A percentile compares a stretch with the other conserved stretches of the same genome.
These are phyloP conservation scores for Ennomos erosarius DNA, from an alignment of 2,888 invertebrate species.

Conservation along the genomic window DNA sequence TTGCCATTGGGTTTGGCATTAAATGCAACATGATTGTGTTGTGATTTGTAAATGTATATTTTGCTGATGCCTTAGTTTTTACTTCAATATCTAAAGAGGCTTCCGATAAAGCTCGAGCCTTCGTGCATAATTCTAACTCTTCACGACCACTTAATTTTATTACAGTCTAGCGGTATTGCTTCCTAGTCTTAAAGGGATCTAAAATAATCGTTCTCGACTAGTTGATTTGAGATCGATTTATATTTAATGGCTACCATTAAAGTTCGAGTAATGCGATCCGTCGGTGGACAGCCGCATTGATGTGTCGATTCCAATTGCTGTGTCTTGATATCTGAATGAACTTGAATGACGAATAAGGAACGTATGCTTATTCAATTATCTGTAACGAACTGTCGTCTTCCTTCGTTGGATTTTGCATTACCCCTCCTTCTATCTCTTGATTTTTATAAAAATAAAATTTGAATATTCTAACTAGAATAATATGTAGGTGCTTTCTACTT, in stretches of 20 bases:
- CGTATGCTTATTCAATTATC: neutral
- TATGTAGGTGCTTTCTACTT: no score
- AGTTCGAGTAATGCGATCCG: slow-evolving; percentile 5
- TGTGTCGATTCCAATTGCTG: slow-evolving; percentile 16
- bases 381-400: neutral
- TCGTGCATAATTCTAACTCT: neutral
- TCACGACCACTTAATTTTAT: slow-evolving; percentile 10
- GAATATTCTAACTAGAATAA: no score
- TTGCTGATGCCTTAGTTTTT: no score
- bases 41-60: no score
- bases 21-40: no score
- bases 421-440: no score
- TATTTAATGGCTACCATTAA: slow-evolving; percentile 24
- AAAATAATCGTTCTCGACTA: slow-evolving; percentile 16
- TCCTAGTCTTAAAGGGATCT: slow-evolving; percentile 8
- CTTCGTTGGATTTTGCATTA: no score
- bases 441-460: no score
- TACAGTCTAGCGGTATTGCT: slow-evolving; percentile 3
- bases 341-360: neutral
- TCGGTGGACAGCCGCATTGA: slow-evolving; percentile 12
- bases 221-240: slow-evolving; percentile 11
- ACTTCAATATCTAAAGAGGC: no score
- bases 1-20: no score
- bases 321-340: slow-evolving; percentile 15
- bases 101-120: neutral